A percentile compares a stretch with the other conserved stretches of the same genome.
Evolutionary conservation across 2,888 invertebrate species (phyloP).

Genomic region (Andrena trimmerana): DNA sequence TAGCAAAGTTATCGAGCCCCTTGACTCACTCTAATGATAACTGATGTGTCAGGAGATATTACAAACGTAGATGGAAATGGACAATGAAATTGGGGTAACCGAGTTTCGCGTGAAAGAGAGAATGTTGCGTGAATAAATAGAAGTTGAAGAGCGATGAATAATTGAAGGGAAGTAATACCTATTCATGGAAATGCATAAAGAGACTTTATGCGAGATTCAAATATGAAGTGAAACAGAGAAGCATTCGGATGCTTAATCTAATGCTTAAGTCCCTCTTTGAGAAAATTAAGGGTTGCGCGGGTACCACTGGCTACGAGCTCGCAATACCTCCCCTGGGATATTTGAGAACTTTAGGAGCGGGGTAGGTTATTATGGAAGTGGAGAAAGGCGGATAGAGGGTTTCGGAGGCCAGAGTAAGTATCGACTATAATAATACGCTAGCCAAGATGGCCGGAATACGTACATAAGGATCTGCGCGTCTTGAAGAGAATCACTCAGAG

Average conservation of each 20-base stretch:
- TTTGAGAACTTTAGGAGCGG: slow-evolving; percentile 25
- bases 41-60: too few relatives aligned
- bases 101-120: too few relatives aligned
- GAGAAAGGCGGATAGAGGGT: slow-evolving; percentile 2
- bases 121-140: too few relatives aligned
- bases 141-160: too few relatives aligned
- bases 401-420: slow-evolving; percentile 41
- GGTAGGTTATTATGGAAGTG: slow-evolving; percentile 45
- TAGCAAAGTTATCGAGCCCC: too few relatives aligned
- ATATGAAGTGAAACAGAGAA: not conserved
- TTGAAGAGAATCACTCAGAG: slow-evolving; percentile 36
- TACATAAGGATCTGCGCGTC: slow-evolving; percentile 46
- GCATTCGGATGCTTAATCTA: slow-evolving; percentile 13
- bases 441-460: slow-evolving; percentile 42
- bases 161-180: too few relatives aligned
- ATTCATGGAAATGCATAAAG: too few relatives aligned
- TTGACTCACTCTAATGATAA: too few relatives aligned
- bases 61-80: too few relatives aligned
- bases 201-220: too few relatives aligned
- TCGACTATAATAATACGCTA: slow-evolving; percentile 55
- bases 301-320: slow-evolving; percentile 12
- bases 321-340: slow-evolving; percentile 42
- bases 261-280: not conserved
- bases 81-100: too few relatives aligned
- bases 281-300: slow-evolving; percentile 30